phyloP scores from a whole-genome alignment of 2,113 vertebrate genomes.

The Colaptes auratus region DNA sequence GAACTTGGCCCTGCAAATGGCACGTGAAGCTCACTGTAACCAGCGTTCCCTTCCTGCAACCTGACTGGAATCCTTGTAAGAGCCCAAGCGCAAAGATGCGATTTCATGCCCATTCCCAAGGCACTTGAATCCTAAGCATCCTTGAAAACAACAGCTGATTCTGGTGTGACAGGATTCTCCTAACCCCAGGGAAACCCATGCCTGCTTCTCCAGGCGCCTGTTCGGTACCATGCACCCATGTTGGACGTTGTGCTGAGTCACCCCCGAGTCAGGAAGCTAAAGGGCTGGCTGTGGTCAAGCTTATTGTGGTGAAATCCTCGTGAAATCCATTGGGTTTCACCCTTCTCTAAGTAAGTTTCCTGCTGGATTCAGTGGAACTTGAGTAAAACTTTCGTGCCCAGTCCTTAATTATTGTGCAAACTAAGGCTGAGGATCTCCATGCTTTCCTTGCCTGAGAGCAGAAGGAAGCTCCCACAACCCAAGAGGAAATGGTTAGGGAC shows the following conservation, averaged over 20 bases:
- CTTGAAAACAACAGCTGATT: conserved; percentile 47
- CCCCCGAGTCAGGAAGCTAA: rapidly evolving
- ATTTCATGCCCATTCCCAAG: neutral
- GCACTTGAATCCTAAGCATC: neutral
- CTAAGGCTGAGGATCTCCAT: too few relatives aligned
- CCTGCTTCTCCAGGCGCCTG: neutral
- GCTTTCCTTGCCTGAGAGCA: too few relatives aligned
- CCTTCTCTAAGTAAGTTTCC: neutral
- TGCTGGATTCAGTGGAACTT: neutral
- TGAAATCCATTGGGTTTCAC: neutral
- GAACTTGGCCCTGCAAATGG: neutral
- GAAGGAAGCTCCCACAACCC: too few relatives aligned
- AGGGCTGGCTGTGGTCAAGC: rapidly evolving
- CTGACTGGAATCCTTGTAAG: neutral
- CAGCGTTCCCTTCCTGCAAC: neutral
- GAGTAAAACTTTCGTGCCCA: neutral
- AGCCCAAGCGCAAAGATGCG: neutral
- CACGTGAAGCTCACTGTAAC: neutral
- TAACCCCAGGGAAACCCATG: neutral
- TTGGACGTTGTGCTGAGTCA: neutral
- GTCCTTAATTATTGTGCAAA: neutral
- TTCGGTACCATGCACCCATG: rapidly evolving
- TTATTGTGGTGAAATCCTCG: neutral
- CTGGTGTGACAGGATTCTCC: neutral
- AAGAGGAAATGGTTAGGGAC: too few relatives aligned